A percentile compares a stretch with the other conserved stretches of the same genome.
phyloP scores from a whole-genome alignment of 2,113 vertebrate species.

The Aepyceros melampus region DNA sequence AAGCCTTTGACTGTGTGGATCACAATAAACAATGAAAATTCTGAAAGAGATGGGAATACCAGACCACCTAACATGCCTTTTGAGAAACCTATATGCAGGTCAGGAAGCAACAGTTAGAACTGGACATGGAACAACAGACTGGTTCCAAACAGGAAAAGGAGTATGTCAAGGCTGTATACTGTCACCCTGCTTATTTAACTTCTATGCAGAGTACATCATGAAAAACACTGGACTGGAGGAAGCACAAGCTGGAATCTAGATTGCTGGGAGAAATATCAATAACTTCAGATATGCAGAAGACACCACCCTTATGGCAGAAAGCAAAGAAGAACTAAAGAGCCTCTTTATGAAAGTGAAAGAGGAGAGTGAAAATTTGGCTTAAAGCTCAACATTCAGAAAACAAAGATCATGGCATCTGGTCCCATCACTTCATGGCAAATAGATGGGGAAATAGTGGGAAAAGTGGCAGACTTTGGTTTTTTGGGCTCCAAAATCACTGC shows the following conservation, averaged over 20 bases:
- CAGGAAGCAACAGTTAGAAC: neutral
- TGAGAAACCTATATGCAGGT: neutral
- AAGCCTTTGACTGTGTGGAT: neutral
- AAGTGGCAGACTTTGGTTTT: neutral
- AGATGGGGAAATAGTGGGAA: neutral
- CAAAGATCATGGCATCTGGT: neutral
- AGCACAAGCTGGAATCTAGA: neutral
- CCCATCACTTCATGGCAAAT: neutral
- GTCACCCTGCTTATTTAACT: neutral
- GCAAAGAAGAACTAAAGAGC: neutral
- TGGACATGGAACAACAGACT: neutral
- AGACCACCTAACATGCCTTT: neutral
- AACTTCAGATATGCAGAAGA: neutral
- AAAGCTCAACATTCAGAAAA: neutral
- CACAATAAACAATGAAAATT: neutral
- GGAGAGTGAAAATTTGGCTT: neutral
- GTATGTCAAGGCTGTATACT: rapidly evolving
- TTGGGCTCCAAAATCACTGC: neutral
- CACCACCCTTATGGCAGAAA: neutral
- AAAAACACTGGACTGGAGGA: rapidly evolving
- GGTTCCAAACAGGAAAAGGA: neutral
- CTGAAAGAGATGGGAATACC: neutral
- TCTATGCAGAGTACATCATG: neutral
- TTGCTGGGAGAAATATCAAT: rapidly evolving
- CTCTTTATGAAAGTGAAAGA: neutral